phyloP scores from a whole-genome alignment of 2,113 vertebrate genomes.

The Apodemus sylvaticus region DNA sequence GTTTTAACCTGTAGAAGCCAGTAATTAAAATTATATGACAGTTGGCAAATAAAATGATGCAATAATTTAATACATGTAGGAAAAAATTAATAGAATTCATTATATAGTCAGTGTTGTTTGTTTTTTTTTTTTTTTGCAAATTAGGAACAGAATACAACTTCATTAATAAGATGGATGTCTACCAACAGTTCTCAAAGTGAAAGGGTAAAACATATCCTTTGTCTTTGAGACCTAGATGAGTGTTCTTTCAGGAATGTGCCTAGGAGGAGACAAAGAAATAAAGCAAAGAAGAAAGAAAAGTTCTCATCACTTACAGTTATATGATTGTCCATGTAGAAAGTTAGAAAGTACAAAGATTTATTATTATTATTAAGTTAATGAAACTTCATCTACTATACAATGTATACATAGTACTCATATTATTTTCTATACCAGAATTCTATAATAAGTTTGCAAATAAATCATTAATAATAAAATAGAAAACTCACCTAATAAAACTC shows the following conservation, averaged over 20 bases:
- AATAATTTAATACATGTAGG: neutral
- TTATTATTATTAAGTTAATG: neutral
- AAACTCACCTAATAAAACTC: neutral
- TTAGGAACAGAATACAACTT: neutral
- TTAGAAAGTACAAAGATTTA: neutral
- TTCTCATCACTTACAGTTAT: neutral
- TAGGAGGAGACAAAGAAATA: neutral
- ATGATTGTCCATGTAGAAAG: neutral
- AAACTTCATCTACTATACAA: neutral
- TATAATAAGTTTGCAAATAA: neutral
- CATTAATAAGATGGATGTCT: neutral
- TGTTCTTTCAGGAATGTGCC: neutral
- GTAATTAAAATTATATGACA: neutral
- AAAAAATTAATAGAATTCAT: neutral
- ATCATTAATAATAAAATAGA: neutral
- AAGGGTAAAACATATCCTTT: neutral
- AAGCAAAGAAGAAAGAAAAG: neutral
- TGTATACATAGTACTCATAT: neutral
- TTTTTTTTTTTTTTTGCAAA: neutral
- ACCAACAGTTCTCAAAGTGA: neutral
- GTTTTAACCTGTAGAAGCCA: neutral
- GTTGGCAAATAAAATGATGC: neutral
- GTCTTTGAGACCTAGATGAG: neutral
- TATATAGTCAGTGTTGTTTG: neutral
- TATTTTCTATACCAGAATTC: neutral